Evolutionary conservation across 2,113 vertebrate genomes (phyloP).

Genomic region (Cyanoramphus novaezelandiae): DNA sequence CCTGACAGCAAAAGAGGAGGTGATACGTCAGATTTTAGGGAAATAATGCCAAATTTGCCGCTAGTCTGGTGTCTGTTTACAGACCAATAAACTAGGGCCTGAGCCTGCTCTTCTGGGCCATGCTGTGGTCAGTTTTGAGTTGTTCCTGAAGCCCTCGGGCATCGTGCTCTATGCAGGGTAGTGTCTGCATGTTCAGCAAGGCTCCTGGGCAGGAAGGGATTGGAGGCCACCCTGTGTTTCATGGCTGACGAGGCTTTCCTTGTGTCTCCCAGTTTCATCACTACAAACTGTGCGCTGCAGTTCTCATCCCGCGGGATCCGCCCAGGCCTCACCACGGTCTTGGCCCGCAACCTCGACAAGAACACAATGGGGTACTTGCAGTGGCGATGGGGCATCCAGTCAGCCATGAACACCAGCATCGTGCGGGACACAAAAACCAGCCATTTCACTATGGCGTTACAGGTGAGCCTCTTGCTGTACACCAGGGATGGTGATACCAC

Average conservation of each 20-base stretch:
- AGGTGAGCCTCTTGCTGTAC: conserved; percentile 72
- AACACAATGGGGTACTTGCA: conserved; percentile 98
- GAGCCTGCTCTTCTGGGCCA: fast-evolving
- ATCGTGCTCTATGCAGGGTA: fast-evolving
- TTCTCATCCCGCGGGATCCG: conserved; percentile 90
- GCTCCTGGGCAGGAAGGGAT: background rate
- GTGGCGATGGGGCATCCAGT: conserved; percentile 95
- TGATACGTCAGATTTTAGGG: background rate
- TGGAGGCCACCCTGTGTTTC: background rate
- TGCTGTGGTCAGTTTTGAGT: background rate
- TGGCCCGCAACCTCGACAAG: conserved; percentile 94
- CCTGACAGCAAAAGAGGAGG: background rate
- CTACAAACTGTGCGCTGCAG: conserved; percentile 91
- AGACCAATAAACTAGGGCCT: background rate
- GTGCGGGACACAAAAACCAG: conserved; percentile 94
- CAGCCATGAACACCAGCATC: conserved; percentile 95
- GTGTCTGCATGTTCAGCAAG: background rate
- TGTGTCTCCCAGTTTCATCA: conserved; percentile 82
- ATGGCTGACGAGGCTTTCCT: background rate
- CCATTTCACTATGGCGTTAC: conserved; percentile 90
- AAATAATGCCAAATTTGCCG: background rate
- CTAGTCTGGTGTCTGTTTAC: background rate
- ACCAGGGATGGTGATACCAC: fast-evolving
- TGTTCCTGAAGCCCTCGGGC: background rate
- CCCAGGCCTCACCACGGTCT: conserved; percentile 87